These are phyloP conservation scores for Athrips mouffetella DNA, from an alignment of 2,888 invertebrate genomes.

Conservation along the genomic window DNA sequence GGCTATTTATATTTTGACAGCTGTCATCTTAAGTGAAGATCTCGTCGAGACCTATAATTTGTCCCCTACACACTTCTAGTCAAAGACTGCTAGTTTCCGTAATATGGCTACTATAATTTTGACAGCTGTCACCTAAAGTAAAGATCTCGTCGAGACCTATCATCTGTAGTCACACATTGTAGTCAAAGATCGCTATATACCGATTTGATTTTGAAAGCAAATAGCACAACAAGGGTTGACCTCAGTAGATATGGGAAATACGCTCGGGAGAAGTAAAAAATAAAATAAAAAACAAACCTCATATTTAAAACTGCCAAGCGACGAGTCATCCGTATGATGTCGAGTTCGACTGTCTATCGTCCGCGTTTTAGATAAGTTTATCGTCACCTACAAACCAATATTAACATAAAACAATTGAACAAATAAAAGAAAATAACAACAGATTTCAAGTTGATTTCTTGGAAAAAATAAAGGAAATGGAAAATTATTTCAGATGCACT, in stretches of 20 bases:
- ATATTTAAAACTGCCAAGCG: slow-evolving; percentile 83
- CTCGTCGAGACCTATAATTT: no score
- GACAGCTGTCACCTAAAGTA: no score
- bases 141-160: no score
- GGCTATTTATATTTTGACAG: no score
- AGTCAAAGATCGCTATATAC: neutral
- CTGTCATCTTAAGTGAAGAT: no score
- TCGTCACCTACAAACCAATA: slow-evolving; percentile 54
- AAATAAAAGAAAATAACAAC: slow-evolving; percentile 20
- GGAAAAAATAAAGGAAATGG: slow-evolving; percentile 5
- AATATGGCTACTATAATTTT: no score
- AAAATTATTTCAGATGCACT: no score
- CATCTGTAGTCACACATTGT: no score
- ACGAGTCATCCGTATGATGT: slow-evolving; percentile 84
- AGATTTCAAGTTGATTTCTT: slow-evolving; percentile 12
- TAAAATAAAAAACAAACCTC: slow-evolving; percentile 65
- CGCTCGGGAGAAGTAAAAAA: slow-evolving; percentile 15
- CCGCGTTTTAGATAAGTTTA: slow-evolving; percentile 54
- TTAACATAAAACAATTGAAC: slow-evolving; percentile 25
- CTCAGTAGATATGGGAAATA: no score
- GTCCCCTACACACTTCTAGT: no score
- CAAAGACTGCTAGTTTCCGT: no score
- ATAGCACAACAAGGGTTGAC: no score
- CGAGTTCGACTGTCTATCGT: slow-evolving; percentile 68
- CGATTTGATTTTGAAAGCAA: neutral